Conservation (phyloP, 1,140 invertebrate species). For the Brachystomella parvula region DNA sequence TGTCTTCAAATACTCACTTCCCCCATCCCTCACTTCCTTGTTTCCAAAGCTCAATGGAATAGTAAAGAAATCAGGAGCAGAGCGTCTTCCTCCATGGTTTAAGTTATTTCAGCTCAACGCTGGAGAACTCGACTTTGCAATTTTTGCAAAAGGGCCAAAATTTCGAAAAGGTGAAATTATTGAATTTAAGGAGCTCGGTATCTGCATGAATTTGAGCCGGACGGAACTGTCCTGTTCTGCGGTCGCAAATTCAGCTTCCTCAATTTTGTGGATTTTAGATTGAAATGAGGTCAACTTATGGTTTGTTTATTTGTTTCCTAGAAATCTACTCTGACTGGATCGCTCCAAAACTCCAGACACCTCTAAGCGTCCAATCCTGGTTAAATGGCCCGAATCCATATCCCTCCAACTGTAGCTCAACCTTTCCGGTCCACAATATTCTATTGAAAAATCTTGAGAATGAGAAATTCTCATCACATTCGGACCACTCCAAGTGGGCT, state of each 20-base stretch:
- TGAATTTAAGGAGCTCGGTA: too few species aligned
- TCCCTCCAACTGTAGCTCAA: conserved; percentile 55
- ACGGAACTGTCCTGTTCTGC: too few species aligned
- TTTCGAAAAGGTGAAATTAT: conserved; percentile 14
- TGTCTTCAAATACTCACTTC: conserved; percentile 25
- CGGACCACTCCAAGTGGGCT: conserved; percentile 90
- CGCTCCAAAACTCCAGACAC: conserved; percentile 58
- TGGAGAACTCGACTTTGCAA: background rate
- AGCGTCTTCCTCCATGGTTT: conserved; percentile 8
- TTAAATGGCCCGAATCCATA: conserved; percentile 65
- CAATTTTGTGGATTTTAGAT: background rate
- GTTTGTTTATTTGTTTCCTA: conserved; percentile 38
- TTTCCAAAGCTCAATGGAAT: conserved; percentile 22
- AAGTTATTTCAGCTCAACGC: conserved; percentile 1
- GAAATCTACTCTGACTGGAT: conserved; percentile 78
- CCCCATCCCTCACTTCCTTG: conserved; percentile 4
- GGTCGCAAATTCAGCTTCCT: too few species aligned
- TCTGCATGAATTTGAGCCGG: too few species aligned
- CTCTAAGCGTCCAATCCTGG: conserved; percentile 79
- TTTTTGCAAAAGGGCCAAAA: conserved; percentile 25
- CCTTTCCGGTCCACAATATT: conserved; percentile 23
- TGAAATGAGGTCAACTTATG: background rate
- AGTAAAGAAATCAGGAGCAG: background rate
- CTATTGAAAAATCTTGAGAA: conserved; percentile 16
- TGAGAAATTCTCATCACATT: conserved; percentile 59